Base-by-base conservation (phyloP, 2,113 vertebrate species). In the Equus przewalskii region DNA sequence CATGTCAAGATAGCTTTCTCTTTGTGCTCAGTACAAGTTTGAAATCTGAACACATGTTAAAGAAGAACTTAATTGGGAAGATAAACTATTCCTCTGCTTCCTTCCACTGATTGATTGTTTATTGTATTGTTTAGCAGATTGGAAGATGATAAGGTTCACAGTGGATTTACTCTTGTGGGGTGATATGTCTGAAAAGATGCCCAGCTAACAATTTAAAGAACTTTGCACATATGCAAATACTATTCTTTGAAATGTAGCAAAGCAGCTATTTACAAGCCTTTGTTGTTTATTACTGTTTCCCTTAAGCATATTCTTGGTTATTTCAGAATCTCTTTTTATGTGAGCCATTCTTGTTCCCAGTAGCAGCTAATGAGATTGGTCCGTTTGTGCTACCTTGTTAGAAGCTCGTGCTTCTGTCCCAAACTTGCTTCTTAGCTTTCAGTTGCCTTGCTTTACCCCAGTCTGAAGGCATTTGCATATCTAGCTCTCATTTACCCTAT, bases 231-330 rank as follows among this genome's bases (percentile, higher is more conserved):
- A 21, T 46, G 10, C 81, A 49, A 72, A 46, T 64, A 26, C 5
- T 75, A 8, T 64, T 95, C 49, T 93, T 73, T 49, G 30, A 56
- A 75, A 21, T 18, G 30, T 62, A 36, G n/a, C 76, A 75, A 10
- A 30, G 58, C 7, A 65, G 33, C 58, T 65, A 0, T 81, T 92
- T 89, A 54, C 14, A 67, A 89, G 8, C 15, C 26, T 82, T 78
- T 78, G 58, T 56, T 72, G 30, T 54, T 78, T 75, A 18, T 94
- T 85, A 65, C 46, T 75, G n/a, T 64, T 90, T 96, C 46, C 73
- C 54, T 22, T 81, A 46, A 64, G 65, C 46, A 14, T 28, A 7
- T 41, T 28, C 7, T 72, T 54, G 18, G 5, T 76, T 69, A 46
- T 8, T 49, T 78, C 15, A 79, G 28, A 21, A 79, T 41, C 33